Base-by-base conservation (phyloP, 2,797 vertebrate genomes). In the Hylomyscus alleni region DNA sequence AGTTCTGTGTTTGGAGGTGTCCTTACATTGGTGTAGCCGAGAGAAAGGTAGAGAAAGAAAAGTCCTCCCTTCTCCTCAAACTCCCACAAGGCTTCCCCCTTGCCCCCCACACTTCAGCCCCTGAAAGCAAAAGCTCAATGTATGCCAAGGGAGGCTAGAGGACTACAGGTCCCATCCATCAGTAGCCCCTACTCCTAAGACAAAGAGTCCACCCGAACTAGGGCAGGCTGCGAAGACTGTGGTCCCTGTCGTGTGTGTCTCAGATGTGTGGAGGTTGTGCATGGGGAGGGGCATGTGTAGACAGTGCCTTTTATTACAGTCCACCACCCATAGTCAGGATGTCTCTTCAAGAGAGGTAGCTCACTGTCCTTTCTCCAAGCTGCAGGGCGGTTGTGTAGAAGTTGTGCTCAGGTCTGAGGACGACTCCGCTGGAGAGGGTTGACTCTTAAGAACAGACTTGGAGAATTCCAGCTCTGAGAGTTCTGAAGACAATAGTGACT, bases 391-490 rank as follows among this genome's bases (percentile, higher is more conserved):
- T 65, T 9, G 31, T 37, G 6, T 44, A 73, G 73, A 69, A 34
- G 17, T 31, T 87, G 24, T 60, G 9, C 62, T 67, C 47, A 83
- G 19, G 4, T 9, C 26, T 85, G 65, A 15, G 24, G 94, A 90
- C 4, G 75, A 20, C 24, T 73, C 52, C 90, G 17, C 34, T 54
- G 44, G 60, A 91, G 15, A 24, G 4, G 10, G 31, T 50, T 52
- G n/a, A 58, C 31, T 75, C n/a, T 52, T n/a, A 86, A 92, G 84
- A 93, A 88, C 19, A 69, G 56, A 60, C 12, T 84, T 65, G 24
- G 88, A 65, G 75, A 93, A 96, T 96, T 95, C 91, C 40, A 95
- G 82, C 69, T 82, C 82, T 92, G 90, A 89, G 60, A 62, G 34
- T 90, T n/a, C 91, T 75, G 73, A 31, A 90, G 96, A 93, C 76